Evolutionary conservation across 2,888 invertebrate genomes (phyloP).

Genomic region (Thymelicus lineola): DNA sequence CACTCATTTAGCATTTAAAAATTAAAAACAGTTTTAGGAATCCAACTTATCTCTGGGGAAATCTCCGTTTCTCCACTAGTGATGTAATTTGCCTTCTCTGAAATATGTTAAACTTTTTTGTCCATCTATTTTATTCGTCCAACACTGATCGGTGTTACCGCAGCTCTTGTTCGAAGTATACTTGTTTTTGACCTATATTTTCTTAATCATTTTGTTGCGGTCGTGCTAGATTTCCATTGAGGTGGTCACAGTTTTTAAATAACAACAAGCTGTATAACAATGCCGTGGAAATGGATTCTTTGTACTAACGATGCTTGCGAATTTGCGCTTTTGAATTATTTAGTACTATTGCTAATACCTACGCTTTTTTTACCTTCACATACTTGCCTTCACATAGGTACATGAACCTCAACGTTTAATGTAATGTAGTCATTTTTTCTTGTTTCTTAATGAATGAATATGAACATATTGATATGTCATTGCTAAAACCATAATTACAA

Average conservation of each 20-base stretch:
- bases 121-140: background rate
- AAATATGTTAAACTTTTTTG: too few relatives aligned
- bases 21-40: too few relatives aligned
- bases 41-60: too few relatives aligned
- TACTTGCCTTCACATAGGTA: too few relatives aligned
- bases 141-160: constrained; percentile 15
- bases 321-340: constrained; percentile 4
- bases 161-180: constrained; percentile 28
- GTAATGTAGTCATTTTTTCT: too few relatives aligned
- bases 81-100: too few relatives aligned
- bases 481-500: too few relatives aligned
- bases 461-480: too few relatives aligned
- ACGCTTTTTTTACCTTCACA: background rate
- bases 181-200: constrained; percentile 34
- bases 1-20: too few relatives aligned
- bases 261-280: constrained; percentile 25
- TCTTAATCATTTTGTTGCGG: constrained; percentile 36
- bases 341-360: background rate
- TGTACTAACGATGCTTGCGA: constrained; percentile 17
- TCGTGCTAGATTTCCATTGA: constrained; percentile 26
- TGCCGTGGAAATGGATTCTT: constrained; percentile 11
- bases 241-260: constrained; percentile 23
- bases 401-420: too few relatives aligned
- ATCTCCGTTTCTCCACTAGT: too few relatives aligned
- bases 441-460: too few relatives aligned